A percentile compares a stretch with the other conserved stretches of the same genome.
phyloP scores from a whole-genome alignment of 2,888 invertebrate genomes.

The Hemithea aestivaria region DNA sequence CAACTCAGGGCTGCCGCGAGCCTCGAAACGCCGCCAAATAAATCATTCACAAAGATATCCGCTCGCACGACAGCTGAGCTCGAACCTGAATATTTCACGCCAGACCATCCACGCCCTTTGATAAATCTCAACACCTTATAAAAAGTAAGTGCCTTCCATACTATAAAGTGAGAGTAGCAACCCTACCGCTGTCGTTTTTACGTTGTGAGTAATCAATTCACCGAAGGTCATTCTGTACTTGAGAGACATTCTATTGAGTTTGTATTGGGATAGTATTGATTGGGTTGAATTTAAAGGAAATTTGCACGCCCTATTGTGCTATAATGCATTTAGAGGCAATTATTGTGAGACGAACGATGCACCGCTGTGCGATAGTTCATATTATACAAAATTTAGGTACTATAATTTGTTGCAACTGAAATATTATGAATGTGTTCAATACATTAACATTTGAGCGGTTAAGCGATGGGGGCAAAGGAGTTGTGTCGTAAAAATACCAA shows the following conservation, averaged over 20 bases:
- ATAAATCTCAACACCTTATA: slow-evolving; percentile 55
- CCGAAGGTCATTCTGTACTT: slow-evolving; percentile 17
- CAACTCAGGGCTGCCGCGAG: slow-evolving; percentile 21
- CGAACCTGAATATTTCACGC: slow-evolving; percentile 63
- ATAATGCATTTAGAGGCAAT: too few species aligned
- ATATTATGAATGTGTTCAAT: too few species aligned
- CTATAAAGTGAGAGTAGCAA: slow-evolving; percentile 17
- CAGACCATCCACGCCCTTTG: slow-evolving; percentile 34
- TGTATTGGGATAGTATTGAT: slow-evolving; percentile 5
- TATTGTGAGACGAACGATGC: too few species aligned
- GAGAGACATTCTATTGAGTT: slow-evolving; percentile 14
- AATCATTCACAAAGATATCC: slow-evolving; percentile 50
- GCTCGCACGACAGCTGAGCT: slow-evolving; percentile 42
- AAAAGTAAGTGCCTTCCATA: slow-evolving; percentile 31
- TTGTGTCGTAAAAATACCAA: too few species aligned
- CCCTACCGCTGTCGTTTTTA: slow-evolving; percentile 20
- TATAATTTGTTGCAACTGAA: too few species aligned
- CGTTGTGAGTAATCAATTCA: slow-evolving; percentile 20
- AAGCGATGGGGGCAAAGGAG: too few species aligned
- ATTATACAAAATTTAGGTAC: too few species aligned
- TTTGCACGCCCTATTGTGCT: too few species aligned
- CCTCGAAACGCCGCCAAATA: slow-evolving; percentile 36
- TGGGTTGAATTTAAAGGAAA: slow-evolving; percentile 1
- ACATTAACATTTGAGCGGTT: too few species aligned
- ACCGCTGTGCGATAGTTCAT: too few species aligned